Conservation (phyloP, 2,797 vertebrate species). For the Sebastes aleutianus region DNA sequence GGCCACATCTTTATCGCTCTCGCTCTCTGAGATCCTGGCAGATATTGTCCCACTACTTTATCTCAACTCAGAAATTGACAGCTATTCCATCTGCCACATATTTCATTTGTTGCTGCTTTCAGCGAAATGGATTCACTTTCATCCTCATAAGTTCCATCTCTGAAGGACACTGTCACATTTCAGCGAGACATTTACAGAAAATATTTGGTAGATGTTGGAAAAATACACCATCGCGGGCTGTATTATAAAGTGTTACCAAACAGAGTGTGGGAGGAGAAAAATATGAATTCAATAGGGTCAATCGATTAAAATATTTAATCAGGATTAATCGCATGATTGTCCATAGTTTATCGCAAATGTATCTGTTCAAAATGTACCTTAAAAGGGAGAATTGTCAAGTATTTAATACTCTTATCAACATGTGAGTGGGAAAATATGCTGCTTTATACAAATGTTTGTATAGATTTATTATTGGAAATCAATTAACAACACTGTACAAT, state of each 20-base stretch:
- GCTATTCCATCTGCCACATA: slow-evolving; percentile 32
- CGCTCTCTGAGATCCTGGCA: slow-evolving; percentile 15
- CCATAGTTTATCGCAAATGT: no score
- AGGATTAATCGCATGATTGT: no score
- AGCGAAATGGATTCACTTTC: slow-evolving; percentile 27
- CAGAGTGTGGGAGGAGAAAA: not conserved
- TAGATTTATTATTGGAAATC: no score
- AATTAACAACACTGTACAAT: no score
- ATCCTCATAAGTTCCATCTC: not conserved
- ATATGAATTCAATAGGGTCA: no score
- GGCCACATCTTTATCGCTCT: slow-evolving; percentile 29
- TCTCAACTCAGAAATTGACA: slow-evolving; percentile 42
- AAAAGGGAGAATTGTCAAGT: no score
- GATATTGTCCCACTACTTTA: slow-evolving; percentile 41
- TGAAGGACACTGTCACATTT: slow-evolving; percentile 22
- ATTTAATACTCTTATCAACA: no score
- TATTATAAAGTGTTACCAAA: not conserved
- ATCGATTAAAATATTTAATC: no score
- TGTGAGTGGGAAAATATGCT: no score
- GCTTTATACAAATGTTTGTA: no score
- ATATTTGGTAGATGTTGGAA: not conserved
- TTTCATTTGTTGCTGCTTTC: slow-evolving; percentile 24
- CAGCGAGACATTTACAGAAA: not conserved
- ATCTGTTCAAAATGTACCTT: no score
- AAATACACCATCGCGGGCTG: not conserved